Evolutionary conservation across 1,140 invertebrate genomes (phyloP).

Genomic region (Branchinecta lynchi): DNA sequence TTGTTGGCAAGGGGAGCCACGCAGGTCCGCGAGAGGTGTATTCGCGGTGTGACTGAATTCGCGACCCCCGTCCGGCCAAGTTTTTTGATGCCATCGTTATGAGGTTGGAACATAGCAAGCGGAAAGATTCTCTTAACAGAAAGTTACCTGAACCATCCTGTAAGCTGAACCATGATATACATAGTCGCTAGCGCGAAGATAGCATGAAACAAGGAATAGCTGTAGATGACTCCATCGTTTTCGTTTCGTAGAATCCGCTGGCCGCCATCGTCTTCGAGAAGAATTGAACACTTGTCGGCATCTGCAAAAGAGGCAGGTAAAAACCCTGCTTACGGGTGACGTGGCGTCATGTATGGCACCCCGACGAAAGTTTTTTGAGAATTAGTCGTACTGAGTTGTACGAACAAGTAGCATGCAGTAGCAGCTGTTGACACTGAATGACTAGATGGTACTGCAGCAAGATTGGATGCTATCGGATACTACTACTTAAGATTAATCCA

Average conservation of each 20-base stretch:
- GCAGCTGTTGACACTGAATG: no score
- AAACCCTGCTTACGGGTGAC: neutral
- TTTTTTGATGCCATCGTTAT: neutral
- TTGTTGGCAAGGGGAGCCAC: no score
- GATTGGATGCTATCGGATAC: no score
- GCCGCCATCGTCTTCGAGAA: conserved; percentile 27
- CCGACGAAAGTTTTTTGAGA: no score
- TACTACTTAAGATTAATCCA: no score
- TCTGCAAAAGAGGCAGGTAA: neutral
- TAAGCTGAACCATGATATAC: conserved; percentile 37
- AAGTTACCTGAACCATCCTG: conserved; percentile 36
- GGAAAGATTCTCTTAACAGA: neutral
- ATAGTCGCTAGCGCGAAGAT: conserved; percentile 32
- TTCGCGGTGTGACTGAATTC: no score
- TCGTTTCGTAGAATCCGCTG: conserved; percentile 33
- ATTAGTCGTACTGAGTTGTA: no score
- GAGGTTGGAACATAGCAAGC: no score
- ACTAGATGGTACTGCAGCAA: no score
- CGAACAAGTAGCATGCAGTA: no score
- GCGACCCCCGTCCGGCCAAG: no score
- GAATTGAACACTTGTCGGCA: conserved; percentile 2
- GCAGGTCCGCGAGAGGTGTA: no score
- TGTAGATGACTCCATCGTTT: conserved; percentile 30
- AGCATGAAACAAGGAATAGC: conserved; percentile 35
- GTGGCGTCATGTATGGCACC: neutral